Base-by-base conservation (phyloP, 2,113 vertebrate genomes). In the Campylorhamphus procurvoides region DNA sequence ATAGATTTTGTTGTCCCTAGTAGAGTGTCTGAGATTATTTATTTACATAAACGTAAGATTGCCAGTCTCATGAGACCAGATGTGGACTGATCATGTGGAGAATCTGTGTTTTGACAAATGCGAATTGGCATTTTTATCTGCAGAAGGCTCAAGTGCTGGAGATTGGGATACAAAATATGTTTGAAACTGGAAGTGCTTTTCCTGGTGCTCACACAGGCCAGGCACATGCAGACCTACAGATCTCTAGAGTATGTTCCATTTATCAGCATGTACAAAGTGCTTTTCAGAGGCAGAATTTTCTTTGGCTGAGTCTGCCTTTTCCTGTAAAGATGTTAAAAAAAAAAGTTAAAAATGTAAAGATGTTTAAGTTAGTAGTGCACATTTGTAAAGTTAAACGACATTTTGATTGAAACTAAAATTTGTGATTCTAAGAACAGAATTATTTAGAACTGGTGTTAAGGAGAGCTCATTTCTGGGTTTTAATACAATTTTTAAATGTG, bases 401-500 rank as follows among this genome's bases (percentile, higher is more conserved):
- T 60, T 75, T 85, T 72, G 29, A 66, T 76, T 92, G 77, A 92
- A 85, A 80, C 18, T 72, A 52, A 68, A 74, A 56, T 53, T 64
- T 84, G 37, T 69, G 60, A 10, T n/a, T 94, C 64, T 62, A 29
- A 73, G 92, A 91, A 40, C 23, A 79, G 42, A 64, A 14, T 82
- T 46, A 69, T 84, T 92, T 78, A 83, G 56, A 56, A 10, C 20
- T 33, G 58, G 19, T 81, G 47, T 67, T 77, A 95, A 3, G 40
- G 60, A 81, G 42, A 78, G n/a, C 22, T 89, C 16, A 46, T 96
- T 95, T 75, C n/a, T 64, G 27, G 4, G 59, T 60, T 88, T 84
- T 75, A 92, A 93, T 37, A 35, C 40, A 60, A 28, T 84, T 50
- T 77, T 79, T 33, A 93, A 91, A 76, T 97, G 14, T 98, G 24